Evolutionary conservation across 2,113 vertebrate species (phyloP).

Genomic region (Anhinga rufa): DNA sequence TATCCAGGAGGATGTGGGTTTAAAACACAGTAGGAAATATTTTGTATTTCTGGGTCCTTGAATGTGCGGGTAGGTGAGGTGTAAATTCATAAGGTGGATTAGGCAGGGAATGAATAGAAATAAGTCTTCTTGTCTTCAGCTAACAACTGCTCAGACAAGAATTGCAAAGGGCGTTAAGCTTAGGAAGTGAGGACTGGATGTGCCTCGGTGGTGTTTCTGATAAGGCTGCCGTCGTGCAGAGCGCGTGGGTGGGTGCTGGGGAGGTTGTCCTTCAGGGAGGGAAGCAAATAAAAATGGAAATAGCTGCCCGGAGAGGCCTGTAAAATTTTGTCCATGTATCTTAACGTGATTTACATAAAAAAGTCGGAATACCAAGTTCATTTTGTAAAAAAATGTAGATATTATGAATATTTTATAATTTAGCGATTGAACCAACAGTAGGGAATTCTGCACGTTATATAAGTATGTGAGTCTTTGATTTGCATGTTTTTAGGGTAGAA

Average conservation of each 20-base stretch:
- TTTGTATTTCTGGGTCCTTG: slow-evolving; percentile 5
- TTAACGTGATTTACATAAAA: not conserved
- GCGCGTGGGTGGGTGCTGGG: not conserved
- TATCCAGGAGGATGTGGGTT: slow-evolving; percentile 30
- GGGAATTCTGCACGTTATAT: not conserved
- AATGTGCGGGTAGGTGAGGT: not conserved
- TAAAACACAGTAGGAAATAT: slow-evolving; percentile 43
- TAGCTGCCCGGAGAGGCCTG: not conserved
- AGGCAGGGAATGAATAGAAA: slow-evolving; percentile 14
- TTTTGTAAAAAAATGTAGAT: not conserved
- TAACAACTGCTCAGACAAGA: slow-evolving; percentile 23
- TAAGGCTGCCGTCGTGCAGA: not conserved
- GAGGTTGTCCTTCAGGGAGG: not conserved
- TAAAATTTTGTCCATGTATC: not conserved
- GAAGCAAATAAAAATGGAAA: not conserved
- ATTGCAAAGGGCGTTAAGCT: slow-evolving; percentile 14
- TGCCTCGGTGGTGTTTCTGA: not conserved
- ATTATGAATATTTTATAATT: slow-evolving; percentile 16
- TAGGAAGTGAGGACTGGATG: not conserved
- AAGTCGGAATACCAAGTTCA: not conserved
- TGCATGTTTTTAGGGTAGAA: slow-evolving; percentile 1
- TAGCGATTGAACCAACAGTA: not conserved
- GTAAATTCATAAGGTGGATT: slow-evolving; percentile 46
- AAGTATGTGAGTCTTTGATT: not conserved
- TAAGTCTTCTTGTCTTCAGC: slow-evolving; percentile 24